Conservation (phyloP, 1,140 invertebrate genomes). For the Cardiocondyla obscurior region DNA sequence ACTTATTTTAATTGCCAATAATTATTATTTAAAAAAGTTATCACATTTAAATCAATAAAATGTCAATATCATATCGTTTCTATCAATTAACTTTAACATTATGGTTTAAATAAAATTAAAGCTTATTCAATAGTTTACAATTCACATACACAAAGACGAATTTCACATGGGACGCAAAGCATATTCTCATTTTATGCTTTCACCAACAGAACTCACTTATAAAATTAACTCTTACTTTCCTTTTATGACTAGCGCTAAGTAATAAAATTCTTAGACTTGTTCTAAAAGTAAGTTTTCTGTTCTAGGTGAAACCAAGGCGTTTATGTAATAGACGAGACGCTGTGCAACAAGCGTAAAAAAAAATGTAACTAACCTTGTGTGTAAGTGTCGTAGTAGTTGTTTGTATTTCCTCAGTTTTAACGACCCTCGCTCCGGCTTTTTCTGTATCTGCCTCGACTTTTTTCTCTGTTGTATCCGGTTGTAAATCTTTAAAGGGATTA, state of each 20-base stretch:
- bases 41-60: not conserved
- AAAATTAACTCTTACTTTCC: constrained; percentile 5
- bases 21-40: not conserved
- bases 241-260: not conserved
- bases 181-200: constrained; percentile 4
- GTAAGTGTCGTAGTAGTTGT: constrained; percentile 80
- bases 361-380: constrained; percentile 75
- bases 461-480: constrained; percentile 62
- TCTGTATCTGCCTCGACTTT: constrained; percentile 67
- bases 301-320: not conserved
- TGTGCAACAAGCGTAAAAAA: constrained; percentile 59
- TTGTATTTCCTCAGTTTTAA: constrained; percentile 80
- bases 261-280: not conserved
- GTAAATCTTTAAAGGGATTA: constrained; percentile 81
- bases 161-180: constrained; percentile 16
- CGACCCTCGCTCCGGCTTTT: constrained; percentile 74
- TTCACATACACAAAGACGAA: not conserved
- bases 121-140: not conserved
- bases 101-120: not conserved
- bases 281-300: constrained; percentile 1
- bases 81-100: not conserved
- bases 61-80: not conserved
- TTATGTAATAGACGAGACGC: constrained; percentile 33
- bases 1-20: not conserved
- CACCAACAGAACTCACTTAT: not conserved